A percentile compares a stretch with the other conserved stretches of the same genome.
Evolutionary conservation across 2,888 invertebrate species (phyloP).

Genomic region (Pseudeuparius sepicola): DNA sequence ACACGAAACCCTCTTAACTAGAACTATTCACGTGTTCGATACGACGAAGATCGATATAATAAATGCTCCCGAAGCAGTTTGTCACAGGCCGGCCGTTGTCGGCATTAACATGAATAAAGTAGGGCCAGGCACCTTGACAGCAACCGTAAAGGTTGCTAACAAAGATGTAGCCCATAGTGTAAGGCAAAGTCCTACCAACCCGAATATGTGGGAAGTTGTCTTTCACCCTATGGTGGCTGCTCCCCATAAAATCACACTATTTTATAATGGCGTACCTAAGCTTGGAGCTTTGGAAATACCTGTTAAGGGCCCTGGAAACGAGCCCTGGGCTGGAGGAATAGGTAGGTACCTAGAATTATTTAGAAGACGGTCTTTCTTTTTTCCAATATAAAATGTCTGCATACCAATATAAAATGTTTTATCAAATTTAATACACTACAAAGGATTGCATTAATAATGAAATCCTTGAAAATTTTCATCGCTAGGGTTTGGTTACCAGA

Average conservation of each 20-base stretch:
- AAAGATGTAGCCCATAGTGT: slow-evolving; percentile 74
- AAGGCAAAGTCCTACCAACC: slow-evolving; percentile 57
- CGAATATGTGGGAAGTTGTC: slow-evolving; percentile 69
- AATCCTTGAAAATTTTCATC: too few species aligned
- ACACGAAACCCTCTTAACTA: slow-evolving; percentile 34
- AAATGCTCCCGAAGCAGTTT: slow-evolving; percentile 54
- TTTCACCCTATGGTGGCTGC: slow-evolving; percentile 84
- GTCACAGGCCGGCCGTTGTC: slow-evolving; percentile 72
- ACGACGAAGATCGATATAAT: slow-evolving; percentile 43
- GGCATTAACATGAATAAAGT: slow-evolving; percentile 54
- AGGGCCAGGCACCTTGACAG: slow-evolving; percentile 75
- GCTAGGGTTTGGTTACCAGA: too few species aligned
- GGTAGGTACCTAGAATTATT: slow-evolving; percentile 45
- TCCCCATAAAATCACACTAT: slow-evolving; percentile 75
- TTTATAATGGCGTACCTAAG: slow-evolving; percentile 77
- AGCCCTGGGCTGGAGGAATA: slow-evolving; percentile 56
- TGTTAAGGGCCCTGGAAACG: slow-evolving; percentile 39
- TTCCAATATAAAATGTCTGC: too few species aligned
- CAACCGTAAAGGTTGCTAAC: slow-evolving; percentile 68
- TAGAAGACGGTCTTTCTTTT: too few species aligned
- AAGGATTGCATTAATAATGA: too few species aligned
- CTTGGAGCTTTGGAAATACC: slow-evolving; percentile 48
- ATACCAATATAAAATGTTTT: too few species aligned
- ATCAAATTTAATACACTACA: too few species aligned
- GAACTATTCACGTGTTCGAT: slow-evolving; percentile 62